A percentile compares a stretch with the other conserved stretches of the same genome.
These are phyloP conservation scores for Pseudorhombus dupliciocellatus DNA, from an alignment of 2,113 vertebrate species.

Conservation along the genomic window DNA sequence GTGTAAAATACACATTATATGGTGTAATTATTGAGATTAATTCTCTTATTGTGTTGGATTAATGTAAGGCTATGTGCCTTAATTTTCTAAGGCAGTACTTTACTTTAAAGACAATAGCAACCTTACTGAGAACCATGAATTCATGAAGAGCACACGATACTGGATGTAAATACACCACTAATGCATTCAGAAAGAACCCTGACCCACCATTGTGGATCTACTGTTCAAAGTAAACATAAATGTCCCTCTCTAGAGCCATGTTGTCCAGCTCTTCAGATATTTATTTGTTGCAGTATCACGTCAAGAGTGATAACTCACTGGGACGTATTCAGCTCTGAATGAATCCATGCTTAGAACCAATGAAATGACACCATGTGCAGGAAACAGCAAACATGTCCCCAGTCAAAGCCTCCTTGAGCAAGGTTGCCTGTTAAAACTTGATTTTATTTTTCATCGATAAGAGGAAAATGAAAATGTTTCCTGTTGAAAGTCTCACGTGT, in stretches of 20 bases:
- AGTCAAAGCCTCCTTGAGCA: no score
- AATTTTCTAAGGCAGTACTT: not conserved
- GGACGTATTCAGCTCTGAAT: not conserved
- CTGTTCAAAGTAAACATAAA: no score
- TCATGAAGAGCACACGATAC: not conserved
- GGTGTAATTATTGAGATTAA: not conserved
- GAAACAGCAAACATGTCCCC: slow-evolving; percentile 9
- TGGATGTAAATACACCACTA: not conserved
- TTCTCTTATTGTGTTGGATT: not conserved
- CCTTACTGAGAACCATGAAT: not conserved
- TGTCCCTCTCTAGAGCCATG: not conserved
- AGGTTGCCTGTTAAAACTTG: no score
- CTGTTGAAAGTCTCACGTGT: slow-evolving; percentile 11
- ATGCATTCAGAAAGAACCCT: not conserved
- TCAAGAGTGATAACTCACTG: no score
- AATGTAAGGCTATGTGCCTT: slow-evolving; percentile 36
- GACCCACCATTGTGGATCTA: no score
- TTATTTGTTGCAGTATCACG: no score
- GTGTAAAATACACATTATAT: slow-evolving; percentile 3
- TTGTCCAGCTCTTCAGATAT: not conserved
- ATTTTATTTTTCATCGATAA: no score
- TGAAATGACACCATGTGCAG: not conserved
- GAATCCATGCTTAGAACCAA: not conserved
- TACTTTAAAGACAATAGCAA: not conserved
- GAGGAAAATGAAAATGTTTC: no score